Conservation (phyloP, 2,113 vertebrate genomes). For the Probosciger aterrimus region DNA sequence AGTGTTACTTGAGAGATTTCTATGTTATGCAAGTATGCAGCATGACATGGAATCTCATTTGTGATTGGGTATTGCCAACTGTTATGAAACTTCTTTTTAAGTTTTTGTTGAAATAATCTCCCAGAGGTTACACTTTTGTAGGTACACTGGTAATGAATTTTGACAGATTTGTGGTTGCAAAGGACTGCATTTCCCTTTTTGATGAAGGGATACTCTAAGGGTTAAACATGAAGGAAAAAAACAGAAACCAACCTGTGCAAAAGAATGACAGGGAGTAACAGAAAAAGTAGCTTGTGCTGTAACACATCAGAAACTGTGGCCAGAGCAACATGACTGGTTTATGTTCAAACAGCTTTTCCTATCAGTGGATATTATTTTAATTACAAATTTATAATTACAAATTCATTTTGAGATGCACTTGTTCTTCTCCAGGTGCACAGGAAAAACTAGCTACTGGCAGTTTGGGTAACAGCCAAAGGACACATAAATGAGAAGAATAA, state of each 20-base stretch:
- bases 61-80: background rate
- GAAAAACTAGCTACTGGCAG: background rate
- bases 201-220: background rate
- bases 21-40: background rate
- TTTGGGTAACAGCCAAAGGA: background rate
- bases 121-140: background rate
- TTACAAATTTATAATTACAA: background rate
- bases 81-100: background rate
- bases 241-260: background rate
- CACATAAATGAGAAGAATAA: background rate
- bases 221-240: background rate
- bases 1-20: background rate
- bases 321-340: background rate
- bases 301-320: background rate
- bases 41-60: background rate
- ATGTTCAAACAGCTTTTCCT: background rate
- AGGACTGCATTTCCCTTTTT: background rate
- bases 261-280: background rate
- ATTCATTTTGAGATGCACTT: background rate
- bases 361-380: background rate
- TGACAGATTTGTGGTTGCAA: background rate
- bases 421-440: background rate
- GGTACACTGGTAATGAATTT: conserved; percentile 1
- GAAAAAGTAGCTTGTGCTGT: background rate
- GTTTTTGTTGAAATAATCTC: background rate